A percentile compares a stretch with the other conserved stretches of the same genome.
phyloP scores from a whole-genome alignment of 1,140 invertebrate genomes.

The Pantala flavescens region DNA sequence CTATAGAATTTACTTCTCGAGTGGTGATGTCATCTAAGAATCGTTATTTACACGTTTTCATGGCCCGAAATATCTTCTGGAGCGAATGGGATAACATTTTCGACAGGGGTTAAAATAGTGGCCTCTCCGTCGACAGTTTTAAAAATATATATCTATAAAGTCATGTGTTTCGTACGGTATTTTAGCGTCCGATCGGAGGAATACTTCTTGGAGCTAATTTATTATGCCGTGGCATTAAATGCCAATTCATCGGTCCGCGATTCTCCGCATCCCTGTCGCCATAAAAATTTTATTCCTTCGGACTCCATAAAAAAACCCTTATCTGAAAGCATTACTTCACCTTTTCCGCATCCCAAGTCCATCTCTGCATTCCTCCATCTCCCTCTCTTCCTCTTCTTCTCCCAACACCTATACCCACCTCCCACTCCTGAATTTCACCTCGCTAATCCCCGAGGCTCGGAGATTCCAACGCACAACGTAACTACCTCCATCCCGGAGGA shows the following conservation, averaged over 20 bases:
- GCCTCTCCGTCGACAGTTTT: too few species aligned
- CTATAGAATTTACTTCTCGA: too few species aligned
- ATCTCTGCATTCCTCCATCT: background rate
- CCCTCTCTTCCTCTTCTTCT: background rate
- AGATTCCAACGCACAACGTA: background rate
- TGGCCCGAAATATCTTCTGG: too few species aligned
- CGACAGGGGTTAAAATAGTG: too few species aligned
- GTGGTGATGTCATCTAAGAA: too few species aligned
- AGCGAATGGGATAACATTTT: too few species aligned
- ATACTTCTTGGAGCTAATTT: too few species aligned
- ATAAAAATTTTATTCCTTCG: slow-evolving; percentile 5
- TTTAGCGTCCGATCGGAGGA: too few species aligned
- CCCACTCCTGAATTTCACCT: background rate
- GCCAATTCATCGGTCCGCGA: slow-evolving; percentile 2
- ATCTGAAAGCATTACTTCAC: slow-evolving; percentile 7
- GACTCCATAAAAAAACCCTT: slow-evolving; percentile 2
- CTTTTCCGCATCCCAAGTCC: background rate
- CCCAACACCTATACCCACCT: too few species aligned
- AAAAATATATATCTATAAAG: too few species aligned
- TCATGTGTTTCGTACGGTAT: too few species aligned
- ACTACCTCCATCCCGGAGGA: background rate
- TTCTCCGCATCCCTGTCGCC: background rate
- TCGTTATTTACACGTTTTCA: too few species aligned
- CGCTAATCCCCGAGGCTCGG: background rate
- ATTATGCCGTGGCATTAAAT: background rate